Evolutionary conservation across 2,113 vertebrate species (phyloP).

Genomic region (Gobiocypris rarus): DNA sequence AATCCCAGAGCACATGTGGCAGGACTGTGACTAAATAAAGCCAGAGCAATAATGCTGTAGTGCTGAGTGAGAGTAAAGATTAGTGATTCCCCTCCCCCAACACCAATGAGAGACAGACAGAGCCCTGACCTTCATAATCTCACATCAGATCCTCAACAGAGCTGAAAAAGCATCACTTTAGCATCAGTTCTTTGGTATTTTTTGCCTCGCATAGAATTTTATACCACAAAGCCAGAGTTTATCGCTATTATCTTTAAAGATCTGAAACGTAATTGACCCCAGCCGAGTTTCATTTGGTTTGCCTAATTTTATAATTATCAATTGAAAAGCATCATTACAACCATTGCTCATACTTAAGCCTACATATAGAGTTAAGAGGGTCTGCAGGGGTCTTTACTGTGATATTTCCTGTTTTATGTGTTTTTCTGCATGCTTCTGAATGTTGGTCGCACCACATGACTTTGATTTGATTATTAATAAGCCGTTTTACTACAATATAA

Average conservation of each 20-base stretch:
- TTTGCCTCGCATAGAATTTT: background rate
- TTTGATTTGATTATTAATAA: background rate
- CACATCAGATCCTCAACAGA: background rate
- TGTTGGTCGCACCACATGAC: background rate
- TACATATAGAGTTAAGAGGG: background rate
- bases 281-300: background rate
- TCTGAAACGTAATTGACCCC: background rate
- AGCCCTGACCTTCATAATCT: constrained; percentile 34
- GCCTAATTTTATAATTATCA: background rate
- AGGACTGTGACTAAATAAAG: constrained; percentile 30
- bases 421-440: background rate
- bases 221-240: background rate
- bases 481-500: too few species aligned
- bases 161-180: background rate
- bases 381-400: background rate
- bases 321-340: background rate
- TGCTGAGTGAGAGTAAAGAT: constrained; percentile 42
- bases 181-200: background rate
- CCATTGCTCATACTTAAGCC: background rate
- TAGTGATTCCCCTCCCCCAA: constrained; percentile 39
- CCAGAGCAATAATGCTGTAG: constrained; percentile 23
- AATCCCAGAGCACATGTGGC: constrained; percentile 25
- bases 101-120: constrained; percentile 11
- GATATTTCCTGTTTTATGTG: background rate
- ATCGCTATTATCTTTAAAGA: too few species aligned